phyloP scores from a whole-genome alignment of 2,888 invertebrate genomes.

The Phengaris arion region DNA sequence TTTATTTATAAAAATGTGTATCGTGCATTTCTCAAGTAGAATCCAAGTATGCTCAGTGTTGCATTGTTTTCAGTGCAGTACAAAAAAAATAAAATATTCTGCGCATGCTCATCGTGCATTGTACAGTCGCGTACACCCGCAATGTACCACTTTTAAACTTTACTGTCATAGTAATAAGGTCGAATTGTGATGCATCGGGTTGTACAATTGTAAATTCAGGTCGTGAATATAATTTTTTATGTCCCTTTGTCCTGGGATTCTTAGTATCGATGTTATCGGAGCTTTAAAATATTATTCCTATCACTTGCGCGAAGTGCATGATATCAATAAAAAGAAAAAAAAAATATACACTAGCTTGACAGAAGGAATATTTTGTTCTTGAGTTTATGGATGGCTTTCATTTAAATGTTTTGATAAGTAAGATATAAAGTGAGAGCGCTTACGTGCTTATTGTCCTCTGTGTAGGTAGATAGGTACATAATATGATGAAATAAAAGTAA shows the following conservation, averaged over 20 bases:
- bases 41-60: not conserved
- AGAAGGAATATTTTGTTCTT: not conserved
- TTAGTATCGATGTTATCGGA: not conserved
- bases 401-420: not conserved
- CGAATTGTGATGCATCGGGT: not conserved
- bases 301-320: not conserved
- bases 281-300: conserved; percentile 2
- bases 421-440: not conserved
- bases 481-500: no score
- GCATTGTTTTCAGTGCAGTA: not conserved
- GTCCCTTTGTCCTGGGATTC: not conserved
- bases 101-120: not conserved
- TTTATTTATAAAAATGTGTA: no score
- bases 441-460: no score
- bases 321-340: not conserved
- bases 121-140: not conserved
- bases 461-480: no score
- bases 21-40: not conserved
- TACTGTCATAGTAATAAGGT: not conserved
- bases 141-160: not conserved
- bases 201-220: conserved; percentile 1
- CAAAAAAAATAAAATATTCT: not conserved
- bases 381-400: not conserved
- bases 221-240: not conserved
- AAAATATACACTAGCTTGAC: not conserved